These are phyloP conservation scores for Malacoraja senta DNA, from an alignment of 2,797 vertebrate genomes.

Conservation along the genomic window DNA sequence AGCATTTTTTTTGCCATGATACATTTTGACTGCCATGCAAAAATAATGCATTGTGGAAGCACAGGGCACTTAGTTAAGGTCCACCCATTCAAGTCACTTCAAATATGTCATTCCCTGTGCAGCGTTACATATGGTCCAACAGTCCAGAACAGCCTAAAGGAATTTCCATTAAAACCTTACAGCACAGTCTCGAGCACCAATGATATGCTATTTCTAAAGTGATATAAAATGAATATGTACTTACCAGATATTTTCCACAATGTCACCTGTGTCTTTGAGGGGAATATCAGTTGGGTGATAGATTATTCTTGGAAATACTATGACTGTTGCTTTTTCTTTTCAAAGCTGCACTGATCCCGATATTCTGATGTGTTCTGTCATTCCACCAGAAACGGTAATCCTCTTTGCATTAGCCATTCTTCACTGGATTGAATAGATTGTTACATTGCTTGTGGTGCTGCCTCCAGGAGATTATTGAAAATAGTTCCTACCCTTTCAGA, in stretches of 20 bases:
- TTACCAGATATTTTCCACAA: neutral
- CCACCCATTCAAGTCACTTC: conserved; percentile 37
- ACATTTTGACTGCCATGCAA: conserved; percentile 18
- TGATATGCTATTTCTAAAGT: neutral
- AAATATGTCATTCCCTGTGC: conserved; percentile 31
- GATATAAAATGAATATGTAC: conserved; percentile 20
- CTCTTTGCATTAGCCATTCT: conserved; percentile 19
- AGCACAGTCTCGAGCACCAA: neutral
- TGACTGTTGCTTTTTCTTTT: neutral
- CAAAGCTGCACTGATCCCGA: neutral
- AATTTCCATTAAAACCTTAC: conserved; percentile 17
- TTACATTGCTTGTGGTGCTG: conserved; percentile 15
- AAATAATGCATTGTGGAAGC: neutral
- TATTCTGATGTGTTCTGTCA: conserved; percentile 29
- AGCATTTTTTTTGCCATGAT: neutral
- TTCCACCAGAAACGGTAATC: conserved; percentile 13
- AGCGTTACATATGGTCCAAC: conserved; percentile 17
- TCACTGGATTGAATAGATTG: conserved; percentile 27
- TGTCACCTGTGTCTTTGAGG: neutral
- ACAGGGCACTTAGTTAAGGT: conserved; percentile 23
- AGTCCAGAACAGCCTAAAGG: conserved; percentile 13
- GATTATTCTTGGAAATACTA: conserved; percentile 8
- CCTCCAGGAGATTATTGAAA: conserved; percentile 9
- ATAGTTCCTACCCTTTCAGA: neutral
- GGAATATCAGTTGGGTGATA: neutral